A percentile compares a stretch with the other conserved stretches of the same genome.
These are phyloP conservation scores for Stegophylla sp. DNA, from an alignment of 2,888 invertebrate genomes.

Conservation along the genomic window DNA sequence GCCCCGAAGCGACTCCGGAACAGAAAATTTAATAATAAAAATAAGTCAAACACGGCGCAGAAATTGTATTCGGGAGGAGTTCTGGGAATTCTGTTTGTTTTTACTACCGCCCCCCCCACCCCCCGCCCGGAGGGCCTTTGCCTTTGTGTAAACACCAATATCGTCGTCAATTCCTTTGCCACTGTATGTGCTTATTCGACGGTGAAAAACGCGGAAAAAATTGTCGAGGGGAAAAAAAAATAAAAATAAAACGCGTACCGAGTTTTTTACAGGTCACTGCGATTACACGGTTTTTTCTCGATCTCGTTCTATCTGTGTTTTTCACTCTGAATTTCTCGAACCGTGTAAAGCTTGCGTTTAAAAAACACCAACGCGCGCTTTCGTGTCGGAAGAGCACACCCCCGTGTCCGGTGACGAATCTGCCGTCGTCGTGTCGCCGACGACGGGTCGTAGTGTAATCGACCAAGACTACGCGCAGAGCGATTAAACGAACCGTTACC, in stretches of 20 bases:
- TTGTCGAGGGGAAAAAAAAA: conserved; percentile 44
- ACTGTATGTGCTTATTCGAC: conserved; percentile 28
- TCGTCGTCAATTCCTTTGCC: conserved; percentile 22
- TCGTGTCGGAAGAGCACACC: conserved; percentile 27
- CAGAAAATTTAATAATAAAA: conserved; percentile 59
- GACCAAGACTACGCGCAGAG: conserved; percentile 43
- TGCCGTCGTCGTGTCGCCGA: not conserved
- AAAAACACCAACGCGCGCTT: conserved; percentile 33
- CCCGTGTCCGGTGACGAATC: conserved; percentile 42
- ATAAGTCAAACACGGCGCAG: conserved; percentile 53
- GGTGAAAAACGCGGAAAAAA: conserved; percentile 57
- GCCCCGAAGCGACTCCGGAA: conserved; percentile 40
- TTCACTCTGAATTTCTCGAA: conserved; percentile 36
- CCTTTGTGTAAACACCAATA: conserved; percentile 58
- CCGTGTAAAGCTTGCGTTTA: conserved; percentile 37
- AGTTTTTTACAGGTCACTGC: conserved; percentile 53
- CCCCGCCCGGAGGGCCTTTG: conserved; percentile 22
- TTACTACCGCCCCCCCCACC: not conserved
- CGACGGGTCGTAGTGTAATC: conserved; percentile 35
- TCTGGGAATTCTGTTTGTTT: conserved; percentile 56
- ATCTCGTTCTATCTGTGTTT: conserved; percentile 5
- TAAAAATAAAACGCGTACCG: conserved; percentile 31
- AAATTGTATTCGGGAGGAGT: conserved; percentile 42
- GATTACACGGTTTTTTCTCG: conserved; percentile 39
- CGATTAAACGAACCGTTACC: conserved; percentile 55